Percentiles rank a stretch among this genome's conserved stretches.
Conservation (phyloP, 2,113 vertebrate genomes). For the Triplophysa rosa region DNA sequence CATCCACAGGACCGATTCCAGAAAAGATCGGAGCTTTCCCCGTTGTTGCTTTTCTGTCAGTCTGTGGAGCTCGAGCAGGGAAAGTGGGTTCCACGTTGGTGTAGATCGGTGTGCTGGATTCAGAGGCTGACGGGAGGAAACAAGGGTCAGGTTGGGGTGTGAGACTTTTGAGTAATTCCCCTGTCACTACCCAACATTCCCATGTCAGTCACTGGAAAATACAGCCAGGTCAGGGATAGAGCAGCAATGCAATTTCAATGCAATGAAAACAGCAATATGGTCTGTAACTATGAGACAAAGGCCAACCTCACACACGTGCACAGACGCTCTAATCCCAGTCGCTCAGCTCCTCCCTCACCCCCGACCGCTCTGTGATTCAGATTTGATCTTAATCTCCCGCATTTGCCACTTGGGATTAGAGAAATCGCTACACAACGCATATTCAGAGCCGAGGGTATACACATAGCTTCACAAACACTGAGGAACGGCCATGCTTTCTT, state of each 20-base stretch:
- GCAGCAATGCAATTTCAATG: neutral
- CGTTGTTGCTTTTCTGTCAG: constrained; percentile 81
- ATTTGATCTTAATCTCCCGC: constrained; percentile 47
- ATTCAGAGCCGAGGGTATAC: constrained; percentile 17
- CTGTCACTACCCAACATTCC: neutral
- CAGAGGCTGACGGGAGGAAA: constrained; percentile 33
- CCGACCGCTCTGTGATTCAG: constrained; percentile 38
- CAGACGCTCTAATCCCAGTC: constrained; percentile 46
- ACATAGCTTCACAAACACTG: neutral
- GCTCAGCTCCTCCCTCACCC: constrained; percentile 9
- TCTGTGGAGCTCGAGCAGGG: constrained; percentile 76
- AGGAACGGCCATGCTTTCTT: neutral
- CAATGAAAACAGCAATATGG: neutral
- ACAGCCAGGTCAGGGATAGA: neutral
- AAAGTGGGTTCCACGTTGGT: constrained; percentile 61
- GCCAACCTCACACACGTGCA: constrained; percentile 18
- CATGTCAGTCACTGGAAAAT: constrained; percentile 22
- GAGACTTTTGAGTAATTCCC: constrained; percentile 3
- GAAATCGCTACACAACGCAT: constrained; percentile 9
- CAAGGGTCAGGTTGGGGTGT: neutral
- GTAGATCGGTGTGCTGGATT: constrained; percentile 55
- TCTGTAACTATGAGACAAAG: constrained; percentile 37
- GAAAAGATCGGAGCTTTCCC: constrained; percentile 83
- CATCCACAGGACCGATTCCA: constrained; percentile 83
- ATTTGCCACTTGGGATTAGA: constrained; percentile 52